Percentiles rank a stretch among this genome's conserved stretches.
Conservation (phyloP, 2,797 vertebrate genomes). For the Lindbergichthys nudifrons region DNA sequence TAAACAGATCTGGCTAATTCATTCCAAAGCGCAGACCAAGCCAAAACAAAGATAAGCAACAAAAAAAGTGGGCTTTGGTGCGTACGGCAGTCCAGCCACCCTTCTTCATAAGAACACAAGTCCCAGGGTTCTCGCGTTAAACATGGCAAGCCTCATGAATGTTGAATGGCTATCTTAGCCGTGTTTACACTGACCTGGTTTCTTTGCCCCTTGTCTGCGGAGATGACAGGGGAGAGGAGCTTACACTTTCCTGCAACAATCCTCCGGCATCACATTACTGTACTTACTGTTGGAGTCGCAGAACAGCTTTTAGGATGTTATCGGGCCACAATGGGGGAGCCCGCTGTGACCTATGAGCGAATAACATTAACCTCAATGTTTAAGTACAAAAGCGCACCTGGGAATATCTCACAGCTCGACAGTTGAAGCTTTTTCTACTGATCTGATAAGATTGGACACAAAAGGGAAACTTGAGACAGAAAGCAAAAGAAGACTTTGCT, state of each 20-base stretch:
- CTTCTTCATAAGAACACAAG: constrained; percentile 66
- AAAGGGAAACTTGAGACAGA: not conserved
- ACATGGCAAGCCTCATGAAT: constrained; percentile 80
- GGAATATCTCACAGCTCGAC: not conserved
- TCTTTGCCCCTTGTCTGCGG: constrained; percentile 60
- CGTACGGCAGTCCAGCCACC: constrained; percentile 35
- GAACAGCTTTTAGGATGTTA: constrained; percentile 43
- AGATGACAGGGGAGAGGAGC: constrained; percentile 60
- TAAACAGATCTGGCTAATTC: constrained; percentile 69
- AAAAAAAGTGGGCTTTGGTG: constrained; percentile 22
- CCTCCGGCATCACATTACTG: constrained; percentile 65
- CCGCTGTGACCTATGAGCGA: constrained; percentile 22
- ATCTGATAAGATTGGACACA: not conserved
- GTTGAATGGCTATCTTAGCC: constrained; percentile 78
- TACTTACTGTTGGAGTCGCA: constrained; percentile 63
- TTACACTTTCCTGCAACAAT: constrained; percentile 58
- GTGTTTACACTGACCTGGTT: constrained; percentile 80
- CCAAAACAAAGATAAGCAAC: constrained; percentile 58
- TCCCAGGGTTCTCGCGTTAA: constrained; percentile 79
- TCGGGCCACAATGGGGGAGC: constrained; percentile 26
- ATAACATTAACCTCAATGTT: constrained; percentile 32
- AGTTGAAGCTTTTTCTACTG: not conserved
- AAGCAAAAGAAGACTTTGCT: constrained; percentile 17
- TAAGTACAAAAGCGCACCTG: constrained; percentile 11
- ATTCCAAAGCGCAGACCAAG: constrained; percentile 61